A percentile compares a stretch with the other conserved stretches of the same genome.
Conservation (phyloP, 2,113 vertebrate genomes). For the Scortum barcoo region DNA sequence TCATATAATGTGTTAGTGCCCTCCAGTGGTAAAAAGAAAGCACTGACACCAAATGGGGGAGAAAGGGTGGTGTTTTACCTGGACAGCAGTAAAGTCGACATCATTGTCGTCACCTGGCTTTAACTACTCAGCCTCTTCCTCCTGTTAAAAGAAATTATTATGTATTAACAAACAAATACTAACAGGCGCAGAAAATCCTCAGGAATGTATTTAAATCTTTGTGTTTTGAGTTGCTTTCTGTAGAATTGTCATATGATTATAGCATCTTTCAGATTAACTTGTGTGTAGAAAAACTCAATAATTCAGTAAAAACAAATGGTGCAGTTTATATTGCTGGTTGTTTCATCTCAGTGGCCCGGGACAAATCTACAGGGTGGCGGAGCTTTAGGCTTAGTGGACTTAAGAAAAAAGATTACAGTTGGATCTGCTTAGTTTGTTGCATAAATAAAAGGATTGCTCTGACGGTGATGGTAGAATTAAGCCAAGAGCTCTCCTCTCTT, state of each 20-base stretch:
- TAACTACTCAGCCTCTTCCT: slow-evolving; percentile 77
- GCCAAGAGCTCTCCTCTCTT: background rate
- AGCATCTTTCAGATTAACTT: background rate
- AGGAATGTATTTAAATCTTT: background rate
- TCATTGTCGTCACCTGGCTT: slow-evolving; percentile 15
- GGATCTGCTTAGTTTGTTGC: slow-evolving; percentile 26
- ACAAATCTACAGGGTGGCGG: background rate
- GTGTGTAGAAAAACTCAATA: background rate
- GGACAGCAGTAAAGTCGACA: slow-evolving; percentile 40
- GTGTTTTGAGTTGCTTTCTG: background rate
- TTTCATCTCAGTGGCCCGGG: background rate
- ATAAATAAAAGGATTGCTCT: slow-evolving; percentile 8
- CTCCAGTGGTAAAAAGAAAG: slow-evolving; percentile 64
- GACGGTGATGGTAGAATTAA: slow-evolving; percentile 3
- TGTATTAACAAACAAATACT: slow-evolving; percentile 8
- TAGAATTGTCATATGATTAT: background rate
- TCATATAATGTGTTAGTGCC: slow-evolving; percentile 56
- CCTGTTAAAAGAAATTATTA: slow-evolving; percentile 59
- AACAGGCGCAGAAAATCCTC: background rate
- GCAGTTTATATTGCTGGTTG: background rate
- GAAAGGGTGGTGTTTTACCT: slow-evolving; percentile 61
- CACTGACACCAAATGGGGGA: background rate
- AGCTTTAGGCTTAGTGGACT: slow-evolving; percentile 1
- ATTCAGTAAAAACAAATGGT: background rate
- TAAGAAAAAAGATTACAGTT: slow-evolving; percentile 26